Evolutionary conservation across 2,888 invertebrate genomes (phyloP).

Genomic region (Amaurobius ferox): DNA sequence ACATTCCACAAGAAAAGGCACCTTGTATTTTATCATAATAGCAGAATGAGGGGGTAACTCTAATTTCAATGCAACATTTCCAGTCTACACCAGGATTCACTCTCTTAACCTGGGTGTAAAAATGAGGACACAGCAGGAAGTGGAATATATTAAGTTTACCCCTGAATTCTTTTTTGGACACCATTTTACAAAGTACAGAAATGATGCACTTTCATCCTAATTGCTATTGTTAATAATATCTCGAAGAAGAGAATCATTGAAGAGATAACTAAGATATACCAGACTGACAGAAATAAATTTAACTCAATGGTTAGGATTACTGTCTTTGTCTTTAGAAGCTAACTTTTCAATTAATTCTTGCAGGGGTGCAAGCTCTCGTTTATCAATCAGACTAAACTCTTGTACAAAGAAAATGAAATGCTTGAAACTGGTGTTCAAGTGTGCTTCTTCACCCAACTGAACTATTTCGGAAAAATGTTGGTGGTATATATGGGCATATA

Average conservation of each 20-base stretch:
- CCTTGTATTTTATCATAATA: no score
- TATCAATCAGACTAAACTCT: conserved; percentile 98
- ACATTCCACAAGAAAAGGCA: no score
- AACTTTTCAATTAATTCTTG: conserved; percentile 98
- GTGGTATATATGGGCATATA: conserved; percentile 99
- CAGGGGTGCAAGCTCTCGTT: conserved; percentile 95
- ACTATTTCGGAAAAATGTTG: conserved; percentile 99
- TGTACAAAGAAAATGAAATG: conserved; percentile 99
- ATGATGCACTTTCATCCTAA: no score
- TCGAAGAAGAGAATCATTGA: no score
- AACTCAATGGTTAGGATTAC: neutral
- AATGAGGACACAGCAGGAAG: no score
- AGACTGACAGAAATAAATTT: neutral
- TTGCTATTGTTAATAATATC: neutral
- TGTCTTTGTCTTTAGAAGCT: conserved; percentile 79
- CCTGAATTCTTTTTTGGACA: no score
- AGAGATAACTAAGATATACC: neutral
- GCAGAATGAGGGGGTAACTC: no score
- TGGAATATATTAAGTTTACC: no score
- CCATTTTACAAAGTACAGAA: no score
- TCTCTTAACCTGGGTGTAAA: no score
- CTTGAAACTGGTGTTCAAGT: conserved; percentile 99
- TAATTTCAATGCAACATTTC: no score
- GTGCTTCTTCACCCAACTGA: conserved; percentile 97
- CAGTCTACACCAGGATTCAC: no score